Base-by-base conservation (phyloP, 2,888 invertebrate species). In the Cantharis nigra region DNA sequence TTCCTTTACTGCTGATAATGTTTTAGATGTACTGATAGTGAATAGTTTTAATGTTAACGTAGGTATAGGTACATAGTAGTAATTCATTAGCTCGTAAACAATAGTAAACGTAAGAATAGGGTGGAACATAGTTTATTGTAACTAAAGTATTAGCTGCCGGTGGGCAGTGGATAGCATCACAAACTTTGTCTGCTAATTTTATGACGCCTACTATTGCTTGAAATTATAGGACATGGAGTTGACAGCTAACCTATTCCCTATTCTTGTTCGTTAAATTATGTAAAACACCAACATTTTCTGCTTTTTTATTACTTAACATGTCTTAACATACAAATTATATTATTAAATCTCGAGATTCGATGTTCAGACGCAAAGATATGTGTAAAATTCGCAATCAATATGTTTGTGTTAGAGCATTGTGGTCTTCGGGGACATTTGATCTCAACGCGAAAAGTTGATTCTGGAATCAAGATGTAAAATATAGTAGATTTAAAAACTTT, bases 131-230 rank as follows among this genome's bases (percentile, higher is more conserved):
- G 69, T 75, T 75, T 75, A 78, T 78, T 75, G 78, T 75, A 78
- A 75, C 78, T 78, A 69, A 78, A 72, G 78, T 72, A 75, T 67
- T 67, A 26, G 78, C 80, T 79, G 80, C 81, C 80, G 80, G 80
- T 80, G 80, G 81, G 80, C 78, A 80, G 79, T 79, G 81, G 81
- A 81, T 81, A 81, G 78, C 78, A 81, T 81, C 81, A 79, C 80
- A 79, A 79, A 80, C 80, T 78, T 77, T 77, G 76, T 78, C 75
- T 74, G 80, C 80, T 81, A 81, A 81, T 81, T 81, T 81, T 80
- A 81, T 77, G 75, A 80, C 81, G 78, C 79, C 79, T 75, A 78
- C 78, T 64, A 75, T 26, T 30, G 65, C 67, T 75, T 75, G 75
- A 75, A 78, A 78, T 75, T 78, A 75, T 63, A 75, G 72, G 75